phyloP scores from a whole-genome alignment of 2,113 vertebrate species.

The Otolemur garnettii region DNA sequence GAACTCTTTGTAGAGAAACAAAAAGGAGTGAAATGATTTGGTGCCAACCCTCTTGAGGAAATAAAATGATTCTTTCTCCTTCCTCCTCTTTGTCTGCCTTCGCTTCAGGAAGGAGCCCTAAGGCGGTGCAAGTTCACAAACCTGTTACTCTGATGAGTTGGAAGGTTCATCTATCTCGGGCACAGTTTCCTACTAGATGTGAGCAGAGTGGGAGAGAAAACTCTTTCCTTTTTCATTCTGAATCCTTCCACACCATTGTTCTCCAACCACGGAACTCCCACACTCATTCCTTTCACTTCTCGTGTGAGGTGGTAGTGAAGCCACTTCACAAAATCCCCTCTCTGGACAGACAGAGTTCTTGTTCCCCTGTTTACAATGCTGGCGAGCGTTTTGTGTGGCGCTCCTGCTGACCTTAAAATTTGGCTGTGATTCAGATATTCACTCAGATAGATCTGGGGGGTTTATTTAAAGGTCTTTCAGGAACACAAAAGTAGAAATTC shows the following conservation, averaged over 20 bases:
- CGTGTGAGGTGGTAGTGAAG: constrained; percentile 44
- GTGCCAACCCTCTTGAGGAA: constrained; percentile 60
- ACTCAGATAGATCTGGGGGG: constrained; percentile 56
- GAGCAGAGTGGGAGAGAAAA: constrained; percentile 63
- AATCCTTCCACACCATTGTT: constrained; percentile 76
- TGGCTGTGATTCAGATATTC: neutral
- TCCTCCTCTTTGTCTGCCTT: neutral
- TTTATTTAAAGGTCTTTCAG: constrained; percentile 65
- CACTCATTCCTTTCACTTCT: constrained; percentile 82
- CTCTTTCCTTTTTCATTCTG: constrained; percentile 78
- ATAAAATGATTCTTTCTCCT: constrained; percentile 57
- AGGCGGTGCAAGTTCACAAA: constrained; percentile 63
- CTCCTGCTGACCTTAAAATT: neutral
- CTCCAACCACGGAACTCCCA: constrained; percentile 69
- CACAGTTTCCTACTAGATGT: constrained; percentile 69
- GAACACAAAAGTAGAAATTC: constrained; percentile 38
- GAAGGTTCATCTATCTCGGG: constrained; percentile 27
- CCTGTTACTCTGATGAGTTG: constrained; percentile 77
- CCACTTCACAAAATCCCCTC: constrained; percentile 65
- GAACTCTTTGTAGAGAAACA: constrained; percentile 21
- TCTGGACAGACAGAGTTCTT: constrained; percentile 64
- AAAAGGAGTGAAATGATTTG: neutral
- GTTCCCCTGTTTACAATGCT: constrained; percentile 61
- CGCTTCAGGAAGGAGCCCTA: constrained; percentile 72
- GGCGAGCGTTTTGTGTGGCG: neutral